phyloP scores from a whole-genome alignment of 2,113 vertebrate species.

The Myotis lucifugus region DNA sequence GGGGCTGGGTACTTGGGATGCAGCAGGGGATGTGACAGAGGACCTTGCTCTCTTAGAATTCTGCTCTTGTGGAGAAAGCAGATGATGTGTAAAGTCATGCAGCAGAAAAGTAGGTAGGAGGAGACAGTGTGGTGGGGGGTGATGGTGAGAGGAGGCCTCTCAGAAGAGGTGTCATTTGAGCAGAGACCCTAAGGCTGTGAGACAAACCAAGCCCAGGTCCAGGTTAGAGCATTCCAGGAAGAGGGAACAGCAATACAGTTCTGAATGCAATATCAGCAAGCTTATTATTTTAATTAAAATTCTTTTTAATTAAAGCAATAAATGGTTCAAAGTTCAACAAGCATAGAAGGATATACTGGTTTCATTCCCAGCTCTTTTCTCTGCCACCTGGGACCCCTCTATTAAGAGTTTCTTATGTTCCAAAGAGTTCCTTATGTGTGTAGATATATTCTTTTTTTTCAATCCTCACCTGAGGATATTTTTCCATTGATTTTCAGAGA shows the following conservation, averaged over 20 bases:
- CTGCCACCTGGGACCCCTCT: background rate
- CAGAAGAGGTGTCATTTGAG: background rate
- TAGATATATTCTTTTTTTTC: too few species aligned
- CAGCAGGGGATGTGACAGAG: background rate
- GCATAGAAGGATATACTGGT: background rate
- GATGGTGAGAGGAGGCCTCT: background rate
- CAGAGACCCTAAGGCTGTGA: background rate
- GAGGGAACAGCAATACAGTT: background rate
- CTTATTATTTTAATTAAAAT: background rate
- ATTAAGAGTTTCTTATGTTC: background rate
- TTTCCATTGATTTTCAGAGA: too few species aligned
- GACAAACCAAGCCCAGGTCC: background rate
- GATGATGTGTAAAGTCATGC: background rate
- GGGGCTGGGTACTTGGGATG: background rate
- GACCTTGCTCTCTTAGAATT: background rate
- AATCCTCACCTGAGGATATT: too few species aligned
- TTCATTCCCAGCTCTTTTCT: background rate
- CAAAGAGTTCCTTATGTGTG: too few species aligned
- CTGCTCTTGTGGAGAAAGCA: background rate
- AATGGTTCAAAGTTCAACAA: background rate
- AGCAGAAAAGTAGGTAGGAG: background rate
- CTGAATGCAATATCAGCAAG: background rate
- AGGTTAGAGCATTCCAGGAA: background rate
- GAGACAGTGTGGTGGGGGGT: background rate
- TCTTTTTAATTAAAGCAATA: background rate